These are phyloP conservation scores for Beroe ovata DNA, from an alignment of 37 sponge, comb jelly and placozoan species.

Conservation along the genomic window DNA sequence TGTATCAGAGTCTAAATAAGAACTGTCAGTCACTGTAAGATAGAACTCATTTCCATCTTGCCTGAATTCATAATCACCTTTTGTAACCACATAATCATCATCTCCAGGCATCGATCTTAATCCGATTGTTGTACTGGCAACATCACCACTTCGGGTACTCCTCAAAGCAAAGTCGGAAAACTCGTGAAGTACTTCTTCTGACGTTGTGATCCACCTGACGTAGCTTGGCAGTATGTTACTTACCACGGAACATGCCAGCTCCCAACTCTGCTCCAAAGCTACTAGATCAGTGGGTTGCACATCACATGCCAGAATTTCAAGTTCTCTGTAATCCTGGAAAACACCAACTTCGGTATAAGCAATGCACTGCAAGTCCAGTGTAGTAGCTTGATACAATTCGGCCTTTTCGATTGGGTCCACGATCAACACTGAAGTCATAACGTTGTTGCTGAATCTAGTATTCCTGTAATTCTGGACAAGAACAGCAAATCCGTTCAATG, in stretches of 20 bases:
- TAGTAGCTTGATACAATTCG: background rate
- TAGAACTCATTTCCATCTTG: background rate
- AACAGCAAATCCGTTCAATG: background rate
- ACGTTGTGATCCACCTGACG: background rate
- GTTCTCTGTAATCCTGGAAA: background rate
- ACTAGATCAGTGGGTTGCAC: background rate
- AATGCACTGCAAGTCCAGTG: slow-evolving; percentile 17
- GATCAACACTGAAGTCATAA: background rate
- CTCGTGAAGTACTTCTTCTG: background rate
- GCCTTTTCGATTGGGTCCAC: background rate
- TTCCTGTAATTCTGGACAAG: background rate
- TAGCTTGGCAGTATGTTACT: background rate
- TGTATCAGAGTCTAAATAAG: background rate
- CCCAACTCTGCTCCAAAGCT: slow-evolving; percentile 2
- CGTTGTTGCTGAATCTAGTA: background rate
- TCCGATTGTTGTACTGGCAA: background rate
- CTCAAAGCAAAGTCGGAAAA: background rate
- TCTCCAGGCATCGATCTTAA: background rate
- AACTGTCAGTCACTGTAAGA: background rate
- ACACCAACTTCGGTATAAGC: background rate
- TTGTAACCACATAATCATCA: background rate
- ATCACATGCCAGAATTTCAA: background rate
- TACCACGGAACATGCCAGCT: background rate
- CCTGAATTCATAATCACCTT: background rate
- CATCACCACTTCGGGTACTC: background rate